These are phyloP conservation scores for Phylloscopus trochiloides DNA, from an alignment of 2,113 vertebrate genomes.

Conservation along the genomic window DNA sequence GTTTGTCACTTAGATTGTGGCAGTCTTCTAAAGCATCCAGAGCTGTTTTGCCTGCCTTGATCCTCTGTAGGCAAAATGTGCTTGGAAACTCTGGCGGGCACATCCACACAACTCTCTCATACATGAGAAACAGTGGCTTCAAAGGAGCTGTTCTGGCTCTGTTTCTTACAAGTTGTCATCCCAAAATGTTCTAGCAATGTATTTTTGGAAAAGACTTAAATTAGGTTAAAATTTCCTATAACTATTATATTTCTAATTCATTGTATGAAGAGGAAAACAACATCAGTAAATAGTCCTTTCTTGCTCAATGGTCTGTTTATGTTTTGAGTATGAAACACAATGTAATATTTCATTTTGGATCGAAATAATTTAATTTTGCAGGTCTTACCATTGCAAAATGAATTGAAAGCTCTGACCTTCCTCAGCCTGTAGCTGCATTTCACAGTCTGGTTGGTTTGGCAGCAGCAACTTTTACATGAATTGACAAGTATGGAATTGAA, in stretches of 20 bases:
- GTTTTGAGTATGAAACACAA: conserved; percentile 54
- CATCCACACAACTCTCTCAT: neutral
- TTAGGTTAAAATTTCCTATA: conserved; percentile 64
- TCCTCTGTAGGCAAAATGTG: neutral
- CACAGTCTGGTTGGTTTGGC: conserved; percentile 79
- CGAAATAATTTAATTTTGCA: conserved; percentile 53
- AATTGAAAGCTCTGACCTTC: conserved; percentile 80
- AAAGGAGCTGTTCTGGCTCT: conserved; percentile 6
- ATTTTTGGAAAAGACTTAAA: conserved; percentile 59
- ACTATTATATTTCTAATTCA: conserved; percentile 59
- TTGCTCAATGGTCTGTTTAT: conserved; percentile 65
- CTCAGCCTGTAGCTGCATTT: conserved; percentile 80
- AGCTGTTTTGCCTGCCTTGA: neutral
- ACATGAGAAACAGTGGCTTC: conserved; percentile 8
- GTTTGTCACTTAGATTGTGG: neutral
- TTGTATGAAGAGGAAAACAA: conserved; percentile 56
- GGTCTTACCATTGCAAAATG: conserved; percentile 81
- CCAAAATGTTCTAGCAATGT: conserved; percentile 28
- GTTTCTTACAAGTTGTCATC: conserved; percentile 10
- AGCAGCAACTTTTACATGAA: conserved; percentile 72
- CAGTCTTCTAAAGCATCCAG: neutral
- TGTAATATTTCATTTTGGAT: conserved; percentile 57
- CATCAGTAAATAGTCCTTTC: conserved; percentile 46
- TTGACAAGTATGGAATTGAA: conserved; percentile 76
- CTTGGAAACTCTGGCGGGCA: neutral